Conservation (phyloP, 2,797 vertebrate genomes). For the Zonotrichia albicollis region DNA sequence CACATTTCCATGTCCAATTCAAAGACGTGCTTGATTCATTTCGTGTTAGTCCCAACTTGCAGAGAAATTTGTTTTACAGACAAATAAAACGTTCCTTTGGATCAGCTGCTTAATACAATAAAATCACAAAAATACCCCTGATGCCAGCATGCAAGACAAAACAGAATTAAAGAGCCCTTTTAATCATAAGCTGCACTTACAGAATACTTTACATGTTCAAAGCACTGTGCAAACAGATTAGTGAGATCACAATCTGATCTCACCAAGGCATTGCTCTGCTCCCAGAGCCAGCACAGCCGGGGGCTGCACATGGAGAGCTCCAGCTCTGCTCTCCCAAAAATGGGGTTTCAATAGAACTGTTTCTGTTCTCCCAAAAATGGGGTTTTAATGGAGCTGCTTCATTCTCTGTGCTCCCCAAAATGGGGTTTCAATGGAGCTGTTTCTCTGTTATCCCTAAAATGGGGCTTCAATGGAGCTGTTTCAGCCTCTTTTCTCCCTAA, state of each 20-base stretch:
- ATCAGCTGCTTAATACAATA: slow-evolving; percentile 13
- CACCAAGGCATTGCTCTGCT: not conserved
- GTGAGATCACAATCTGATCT: not conserved
- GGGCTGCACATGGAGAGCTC: not conserved
- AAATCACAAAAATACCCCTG: not conserved
- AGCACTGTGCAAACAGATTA: slow-evolving; percentile 29
- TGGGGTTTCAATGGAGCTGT: too few species aligned
- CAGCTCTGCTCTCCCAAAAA: not conserved
- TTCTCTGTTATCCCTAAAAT: too few species aligned
- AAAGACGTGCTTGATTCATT: not conserved
- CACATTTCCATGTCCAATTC: not conserved
- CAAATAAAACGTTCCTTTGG: not conserved
- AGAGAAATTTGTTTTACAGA: not conserved
- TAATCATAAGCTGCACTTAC: slow-evolving; percentile 27
- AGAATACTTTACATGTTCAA: not conserved
- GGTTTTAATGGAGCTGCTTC: too few species aligned
- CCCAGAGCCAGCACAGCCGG: not conserved
- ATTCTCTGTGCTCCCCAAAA: too few species aligned
- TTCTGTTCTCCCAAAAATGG: too few species aligned
- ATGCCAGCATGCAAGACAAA: not conserved
- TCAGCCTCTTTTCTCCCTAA: too few species aligned
- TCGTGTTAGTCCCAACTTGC: not conserved
- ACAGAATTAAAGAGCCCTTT: slow-evolving; percentile 28
- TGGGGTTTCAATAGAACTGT: too few species aligned
- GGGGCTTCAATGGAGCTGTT: too few species aligned